Base-by-base conservation (phyloP, 2,797 vertebrate genomes). In the Poecilia wingei region DNA sequence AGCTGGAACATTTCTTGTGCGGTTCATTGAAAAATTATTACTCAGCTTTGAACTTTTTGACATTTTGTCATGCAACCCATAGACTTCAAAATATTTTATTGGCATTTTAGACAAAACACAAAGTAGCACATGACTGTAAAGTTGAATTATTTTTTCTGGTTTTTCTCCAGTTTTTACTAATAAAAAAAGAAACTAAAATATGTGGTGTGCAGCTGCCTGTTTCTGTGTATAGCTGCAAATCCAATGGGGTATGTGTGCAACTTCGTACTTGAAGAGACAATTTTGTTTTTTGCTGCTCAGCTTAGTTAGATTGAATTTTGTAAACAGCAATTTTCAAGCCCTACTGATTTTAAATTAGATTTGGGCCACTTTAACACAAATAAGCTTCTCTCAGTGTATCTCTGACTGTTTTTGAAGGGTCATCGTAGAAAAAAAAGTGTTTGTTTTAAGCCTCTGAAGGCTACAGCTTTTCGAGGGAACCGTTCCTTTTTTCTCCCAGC, bases 401-500 rank as follows among this genome's bases (percentile, higher is more conserved):
- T 39, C 61, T 66, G 33, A 10, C 33, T 22, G 16, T 66, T 39
- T 59, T 36, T 64, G 16, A 31, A 39, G 18, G 33, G 18, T 39
- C 7, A 4, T 4, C 22, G 33, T 39, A 28, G 57, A 31, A 59
- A 59, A 31, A 31, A 31, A 31, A 31, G 25, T 20, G 33, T 36
- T 64, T 3, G 22, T 13, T 25, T 69, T 22, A 39, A 41, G 18
- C 68, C 33, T n/a, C 55, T 53, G 53, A 82, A 77, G n/a, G 41
- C 36, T 69, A 47, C 51, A 85, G 77, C 73, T 57, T 75, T 83
- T 88, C 73, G 74, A 82, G 25, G 49, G 43, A 82, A 59, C 6
- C 46, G 49, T 53, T 43, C 76, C 36, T 45, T 36, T 53, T 18
- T 22, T 47, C 51, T 84, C 75, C 79, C 82, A 59, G 75, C 61